Conservation (phyloP, 2,888 invertebrate species). For the Synergus itoensis region DNA sequence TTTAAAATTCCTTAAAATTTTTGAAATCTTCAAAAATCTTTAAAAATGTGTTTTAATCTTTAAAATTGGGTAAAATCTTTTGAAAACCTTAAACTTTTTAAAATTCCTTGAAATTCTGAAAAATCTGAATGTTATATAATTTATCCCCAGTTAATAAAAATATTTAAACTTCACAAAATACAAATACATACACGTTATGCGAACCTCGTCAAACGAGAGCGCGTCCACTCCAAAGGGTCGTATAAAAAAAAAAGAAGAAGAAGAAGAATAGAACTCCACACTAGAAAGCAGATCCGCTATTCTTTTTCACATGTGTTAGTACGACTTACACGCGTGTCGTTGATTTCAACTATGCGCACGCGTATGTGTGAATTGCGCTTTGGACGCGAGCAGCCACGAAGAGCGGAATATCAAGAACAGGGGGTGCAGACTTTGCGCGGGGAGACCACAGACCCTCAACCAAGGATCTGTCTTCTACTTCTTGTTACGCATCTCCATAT, state of each 20-base stretch:
- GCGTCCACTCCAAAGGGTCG: conserved; percentile 3
- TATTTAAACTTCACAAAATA: not conserved
- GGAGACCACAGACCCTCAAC: conserved; percentile 31
- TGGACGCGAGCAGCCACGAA: conserved; percentile 48
- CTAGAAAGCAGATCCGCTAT: conserved; percentile 25
- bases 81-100: too few species aligned
- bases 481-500: conserved; percentile 35
- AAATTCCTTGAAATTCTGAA: too few species aligned
- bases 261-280: not conserved
- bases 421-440: conserved; percentile 47
- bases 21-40: too few species aligned
- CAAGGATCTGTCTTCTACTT: conserved; percentile 22
- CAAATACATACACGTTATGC: not conserved
- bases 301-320: conserved; percentile 8
- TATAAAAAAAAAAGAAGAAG: not conserved
- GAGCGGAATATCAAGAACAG: conserved; percentile 50
- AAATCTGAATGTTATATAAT: too few species aligned
- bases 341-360: conserved; percentile 53
- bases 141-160: too few species aligned
- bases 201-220: conserved; percentile 1
- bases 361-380: conserved; percentile 53
- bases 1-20: too few species aligned
- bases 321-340: conserved; percentile 36
- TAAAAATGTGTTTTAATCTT: too few species aligned
- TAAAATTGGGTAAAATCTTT: too few species aligned